A percentile compares a stretch with the other conserved stretches of the same genome.
Conservation (phyloP, 1,140 invertebrate species). For the Macrocentrus cingulum region DNA sequence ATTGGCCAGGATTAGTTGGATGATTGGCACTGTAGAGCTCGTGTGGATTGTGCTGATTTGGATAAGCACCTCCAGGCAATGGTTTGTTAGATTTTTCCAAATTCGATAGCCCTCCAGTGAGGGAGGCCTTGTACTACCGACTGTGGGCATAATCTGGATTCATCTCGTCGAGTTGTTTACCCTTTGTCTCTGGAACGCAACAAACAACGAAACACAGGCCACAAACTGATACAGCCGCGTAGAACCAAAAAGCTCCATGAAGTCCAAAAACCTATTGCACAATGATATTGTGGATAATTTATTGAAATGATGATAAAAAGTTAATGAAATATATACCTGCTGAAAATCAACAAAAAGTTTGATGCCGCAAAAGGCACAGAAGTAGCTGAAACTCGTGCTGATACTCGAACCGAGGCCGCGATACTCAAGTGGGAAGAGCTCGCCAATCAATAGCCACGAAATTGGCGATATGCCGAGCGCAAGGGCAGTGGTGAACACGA, state of each 20-base stretch:
- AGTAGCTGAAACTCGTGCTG: slow-evolving; percentile 83
- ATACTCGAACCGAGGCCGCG: slow-evolving; percentile 80
- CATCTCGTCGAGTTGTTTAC: slow-evolving; percentile 85
- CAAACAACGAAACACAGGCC: slow-evolving; percentile 82
- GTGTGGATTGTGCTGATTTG: slow-evolving; percentile 48
- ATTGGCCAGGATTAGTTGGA: not conserved
- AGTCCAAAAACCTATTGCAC: slow-evolving; percentile 70
- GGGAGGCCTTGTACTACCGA: slow-evolving; percentile 60
- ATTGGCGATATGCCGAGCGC: slow-evolving; percentile 88
- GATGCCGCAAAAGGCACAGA: slow-evolving; percentile 84
- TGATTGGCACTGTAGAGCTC: slow-evolving; percentile 36
- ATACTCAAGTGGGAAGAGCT: slow-evolving; percentile 84
- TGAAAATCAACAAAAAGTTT: slow-evolving; percentile 85
- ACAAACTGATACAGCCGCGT: slow-evolving; percentile 78
- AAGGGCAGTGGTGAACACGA: slow-evolving; percentile 82
- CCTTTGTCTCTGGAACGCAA: slow-evolving; percentile 89
- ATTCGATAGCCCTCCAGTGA: slow-evolving; percentile 56
- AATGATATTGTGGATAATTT: not conserved
- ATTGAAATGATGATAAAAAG: not conserved
- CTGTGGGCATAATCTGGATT: slow-evolving; percentile 67
- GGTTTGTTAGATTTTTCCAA: slow-evolving; percentile 54
- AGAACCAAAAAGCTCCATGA: slow-evolving; percentile 86
- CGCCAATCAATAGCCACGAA: slow-evolving; percentile 83
- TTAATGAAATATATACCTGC: slow-evolving; percentile 49
- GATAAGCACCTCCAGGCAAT: slow-evolving; percentile 50